Evolutionary conservation across 2,113 vertebrate genomes (phyloP), one percentile per base, ranked within the genome.

Genomic region (Proterorhinus semilunaris): DNA sequence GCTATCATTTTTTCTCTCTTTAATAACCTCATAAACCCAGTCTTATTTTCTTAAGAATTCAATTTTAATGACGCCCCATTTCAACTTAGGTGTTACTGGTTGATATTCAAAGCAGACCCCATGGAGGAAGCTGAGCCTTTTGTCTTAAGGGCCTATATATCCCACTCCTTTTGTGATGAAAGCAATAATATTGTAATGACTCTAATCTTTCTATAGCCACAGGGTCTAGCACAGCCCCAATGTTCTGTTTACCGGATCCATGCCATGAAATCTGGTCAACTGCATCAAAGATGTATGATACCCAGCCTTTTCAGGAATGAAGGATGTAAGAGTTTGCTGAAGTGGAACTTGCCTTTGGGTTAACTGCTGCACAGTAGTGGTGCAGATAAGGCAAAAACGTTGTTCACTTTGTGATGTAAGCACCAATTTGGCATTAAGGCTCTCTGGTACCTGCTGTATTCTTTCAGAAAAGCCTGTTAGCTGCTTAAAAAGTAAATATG

Each of bases 111-210:
- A 77, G 62, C 68, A 75, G 80, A 76, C 75, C 58, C 82, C 81
- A 59, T 66, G 74, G 77, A 76, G 75, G 71, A 84, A 76, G 68
- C 69, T 77, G 79, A 83, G 82, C 77, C 72, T 84, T 58, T 84
- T 88, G 72, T 85, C 72, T 83, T 79, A 84, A 86, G 68, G 85
- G 83, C 78, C 81, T 66, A 74, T 75, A 68, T 36, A 78, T 79
- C 72, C 83, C 82, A 74, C 81, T 91, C 76, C 68, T 87, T 87
- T 73, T 86, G 73, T 83, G 80, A 88, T 85, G 78, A 87, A 89
- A 90, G 90, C 89, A 92, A 90, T 91, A 91, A 90, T 86, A 81
- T 82, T 88, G 83, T 81, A 82, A 88, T 80, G 76, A 87, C 63
- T 82, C 83, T 82, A 83, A 86, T 88, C 80, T 89, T 87, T 78